Percentiles rank a stretch among this genome's conserved stretches.
phyloP scores from a whole-genome alignment of 1,140 invertebrate species.

The Caenorhabditis tropicalis region DNA sequence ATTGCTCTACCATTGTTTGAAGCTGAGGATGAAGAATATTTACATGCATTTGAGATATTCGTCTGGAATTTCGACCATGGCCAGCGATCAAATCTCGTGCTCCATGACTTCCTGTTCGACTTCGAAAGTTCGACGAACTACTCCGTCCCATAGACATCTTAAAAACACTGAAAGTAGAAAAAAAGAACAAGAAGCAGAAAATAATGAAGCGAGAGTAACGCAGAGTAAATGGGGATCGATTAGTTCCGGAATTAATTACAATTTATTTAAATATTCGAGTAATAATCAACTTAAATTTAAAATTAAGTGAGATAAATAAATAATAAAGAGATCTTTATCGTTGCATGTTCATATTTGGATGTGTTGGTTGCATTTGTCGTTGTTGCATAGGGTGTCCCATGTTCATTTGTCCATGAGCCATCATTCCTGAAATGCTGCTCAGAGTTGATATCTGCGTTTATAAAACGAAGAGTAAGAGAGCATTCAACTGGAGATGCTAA shows the following conservation, averaged over 20 bases:
- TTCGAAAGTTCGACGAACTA: neutral
- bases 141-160: constrained; percentile 22
- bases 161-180: neutral
- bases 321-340: constrained; percentile 6
- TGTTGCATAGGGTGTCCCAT: constrained; percentile 9
- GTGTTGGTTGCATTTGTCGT: constrained; percentile 1
- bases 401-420: neutral
- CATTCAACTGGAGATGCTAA: neutral
- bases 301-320: neutral
- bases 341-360: constrained; percentile 20
- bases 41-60: neutral
- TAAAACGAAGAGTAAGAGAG: neutral
- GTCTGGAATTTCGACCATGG: neutral
- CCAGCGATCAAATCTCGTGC: neutral
- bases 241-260: neutral
- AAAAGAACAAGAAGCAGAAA: neutral
- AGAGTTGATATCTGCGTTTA: neutral
- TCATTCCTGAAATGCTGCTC: constrained; percentile 2
- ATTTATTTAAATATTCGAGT: neutral
- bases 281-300: neutral
- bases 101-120: neutral
- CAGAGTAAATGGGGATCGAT: neutral
- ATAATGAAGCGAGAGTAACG: neutral
- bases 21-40: constrained; percentile 21
- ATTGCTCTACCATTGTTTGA: neutral